These are phyloP conservation scores for Eidolon helvum DNA, from an alignment of 2,113 vertebrate species.

Conservation along the genomic window DNA sequence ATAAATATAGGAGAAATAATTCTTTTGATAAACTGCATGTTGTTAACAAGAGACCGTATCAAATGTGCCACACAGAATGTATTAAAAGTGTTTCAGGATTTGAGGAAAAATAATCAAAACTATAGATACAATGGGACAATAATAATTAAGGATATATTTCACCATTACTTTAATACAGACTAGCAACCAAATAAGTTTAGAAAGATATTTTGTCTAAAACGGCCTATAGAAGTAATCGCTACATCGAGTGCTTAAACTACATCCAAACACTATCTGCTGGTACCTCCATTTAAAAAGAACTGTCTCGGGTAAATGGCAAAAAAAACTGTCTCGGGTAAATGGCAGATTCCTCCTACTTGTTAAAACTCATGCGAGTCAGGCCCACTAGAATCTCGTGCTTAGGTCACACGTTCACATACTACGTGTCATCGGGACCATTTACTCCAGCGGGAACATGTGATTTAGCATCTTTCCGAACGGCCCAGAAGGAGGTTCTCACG, in stretches of 20 bases:
- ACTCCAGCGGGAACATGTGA: background rate
- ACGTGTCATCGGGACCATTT: background rate
- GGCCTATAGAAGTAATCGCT: background rate
- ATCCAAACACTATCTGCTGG: background rate
- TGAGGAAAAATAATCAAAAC: constrained; percentile 20
- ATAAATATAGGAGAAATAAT: background rate
- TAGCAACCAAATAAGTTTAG: background rate
- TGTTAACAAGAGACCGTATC: background rate
- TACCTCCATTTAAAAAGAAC: background rate
- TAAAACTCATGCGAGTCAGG: constrained; percentile 42
- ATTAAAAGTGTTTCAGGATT: background rate
- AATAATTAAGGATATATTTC: background rate
- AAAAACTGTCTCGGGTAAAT: background rate
- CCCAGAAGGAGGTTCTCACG: background rate
- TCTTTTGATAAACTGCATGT: background rate
- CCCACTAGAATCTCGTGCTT: background rate
- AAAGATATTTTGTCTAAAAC: background rate
- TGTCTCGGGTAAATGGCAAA: background rate
- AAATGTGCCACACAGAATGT: background rate
- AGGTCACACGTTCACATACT: background rate
- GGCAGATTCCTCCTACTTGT: background rate
- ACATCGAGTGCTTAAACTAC: background rate
- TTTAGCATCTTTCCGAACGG: constrained; percentile 26
- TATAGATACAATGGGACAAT: constrained; percentile 14
- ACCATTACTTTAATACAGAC: background rate